These are phyloP conservation scores for Ciconia stormi DNA, from an alignment of 2,113 vertebrate species.

Conservation along the genomic window DNA sequence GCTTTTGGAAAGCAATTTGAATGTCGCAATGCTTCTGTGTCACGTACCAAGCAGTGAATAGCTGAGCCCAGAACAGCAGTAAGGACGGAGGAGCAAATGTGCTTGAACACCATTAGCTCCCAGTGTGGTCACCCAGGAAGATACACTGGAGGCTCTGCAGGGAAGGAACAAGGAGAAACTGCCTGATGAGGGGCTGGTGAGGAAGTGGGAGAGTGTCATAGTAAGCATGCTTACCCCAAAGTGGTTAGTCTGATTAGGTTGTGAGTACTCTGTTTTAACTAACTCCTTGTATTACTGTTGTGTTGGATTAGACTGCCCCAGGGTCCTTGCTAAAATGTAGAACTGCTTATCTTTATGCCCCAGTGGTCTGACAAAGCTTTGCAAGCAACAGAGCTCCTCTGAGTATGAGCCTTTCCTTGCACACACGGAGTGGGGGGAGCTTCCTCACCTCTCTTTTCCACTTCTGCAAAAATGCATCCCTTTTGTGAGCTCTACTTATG, in stretches of 20 bases:
- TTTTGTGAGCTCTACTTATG: not conserved
- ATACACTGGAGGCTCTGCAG: not conserved
- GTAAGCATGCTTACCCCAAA: not conserved
- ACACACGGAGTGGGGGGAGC: not conserved
- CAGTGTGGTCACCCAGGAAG: not conserved
- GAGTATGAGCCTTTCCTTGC: not conserved
- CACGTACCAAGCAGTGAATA: not conserved
- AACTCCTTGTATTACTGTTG: not conserved
- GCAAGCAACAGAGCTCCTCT: not conserved
- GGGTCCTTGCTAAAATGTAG: not conserved
- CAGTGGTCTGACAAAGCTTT: not conserved
- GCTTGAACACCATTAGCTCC: not conserved
- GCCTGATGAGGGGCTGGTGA: not conserved
- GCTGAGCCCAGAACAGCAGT: not conserved
- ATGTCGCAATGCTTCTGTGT: not conserved
- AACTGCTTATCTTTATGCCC: not conserved
- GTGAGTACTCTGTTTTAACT: not conserved
- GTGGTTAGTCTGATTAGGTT: not conserved
- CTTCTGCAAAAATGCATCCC: not conserved
- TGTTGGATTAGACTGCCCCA: not conserved
- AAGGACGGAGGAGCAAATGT: not conserved
- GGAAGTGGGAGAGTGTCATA: not conserved
- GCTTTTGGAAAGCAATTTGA: not conserved
- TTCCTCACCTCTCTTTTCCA: not conserved
- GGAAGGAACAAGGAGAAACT: not conserved